Evolutionary conservation across 2,888 invertebrate genomes (phyloP), one percentile per base, ranked within the genome.

Genomic region (Spialia ferax): DNA sequence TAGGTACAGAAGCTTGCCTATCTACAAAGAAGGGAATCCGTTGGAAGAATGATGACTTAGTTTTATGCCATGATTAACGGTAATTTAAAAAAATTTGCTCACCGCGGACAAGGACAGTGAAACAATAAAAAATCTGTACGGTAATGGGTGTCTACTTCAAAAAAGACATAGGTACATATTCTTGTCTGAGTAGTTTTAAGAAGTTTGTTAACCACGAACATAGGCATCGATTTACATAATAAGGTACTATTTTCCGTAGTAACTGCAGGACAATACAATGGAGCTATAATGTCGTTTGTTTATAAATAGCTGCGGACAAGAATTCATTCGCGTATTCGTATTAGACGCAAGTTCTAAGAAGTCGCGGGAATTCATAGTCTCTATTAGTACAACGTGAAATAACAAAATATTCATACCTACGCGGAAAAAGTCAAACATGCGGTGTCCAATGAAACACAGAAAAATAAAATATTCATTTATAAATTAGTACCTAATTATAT

Each of bases 301-400:
- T 82, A 79, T 82, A 83, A 84, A 83, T 77, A 69, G 57, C 65
- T 55, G 56, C 63, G 69, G 71, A 73, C 69, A 71, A 67, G 72
- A 73, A 69, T 70, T 69, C 69, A 60, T 70, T 66, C 60, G 38
- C 56, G 68, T 73, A 73, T 75, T 72, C 64, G 59, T 69, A 69
- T 66, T 69, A 59, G 65, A 54, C 42, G 70, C 62, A 74, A 71
- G 70, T 71, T 66, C 75, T 69, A 67, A 73, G 70, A 73, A 72
- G 66, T 63, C 56, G 70, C 68, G 48, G 13, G n/a, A 11, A 35
- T 26, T 54, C 38, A 35, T 45, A 6, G 50, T 11, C 18, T 35
- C 35, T 29, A 29, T 8, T 29, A 29, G 29, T 7, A 29, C 1
- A 7, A 23, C 59, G 60, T 60, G 60, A 45, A 60, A 18, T 29